Conservation (phyloP, 2,797 vertebrate genomes). For the Enteromius paludinosus region DNA sequence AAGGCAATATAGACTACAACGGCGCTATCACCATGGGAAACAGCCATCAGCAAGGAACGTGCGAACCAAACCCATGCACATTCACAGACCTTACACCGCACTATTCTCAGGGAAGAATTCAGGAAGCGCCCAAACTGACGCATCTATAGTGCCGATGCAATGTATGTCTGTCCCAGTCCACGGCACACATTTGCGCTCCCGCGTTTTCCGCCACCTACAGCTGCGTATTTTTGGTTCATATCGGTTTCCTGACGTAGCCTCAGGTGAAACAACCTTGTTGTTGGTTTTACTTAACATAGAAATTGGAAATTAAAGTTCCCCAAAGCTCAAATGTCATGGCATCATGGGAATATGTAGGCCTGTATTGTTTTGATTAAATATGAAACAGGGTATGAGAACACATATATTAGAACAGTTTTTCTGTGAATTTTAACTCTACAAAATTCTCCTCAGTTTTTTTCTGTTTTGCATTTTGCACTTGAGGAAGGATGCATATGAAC, state of each 20-base stretch:
- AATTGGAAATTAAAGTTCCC: conserved; percentile 87
- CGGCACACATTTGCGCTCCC: conserved; percentile 70
- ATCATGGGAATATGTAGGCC: conserved; percentile 24
- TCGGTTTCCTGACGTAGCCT: conserved; percentile 87
- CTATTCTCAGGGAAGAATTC: conserved; percentile 99
- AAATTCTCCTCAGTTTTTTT: conserved; percentile 87
- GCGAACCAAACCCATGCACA: conserved; percentile 88
- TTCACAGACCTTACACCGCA: conserved; percentile 97
- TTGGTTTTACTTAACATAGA: conserved; percentile 87
- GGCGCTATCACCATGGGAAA: conserved; percentile 91
- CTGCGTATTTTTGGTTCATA: conserved; percentile 66
- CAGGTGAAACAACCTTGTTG: conserved; percentile 77
- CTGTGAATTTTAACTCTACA: conserved; percentile 92
- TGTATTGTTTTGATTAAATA: conserved; percentile 81
- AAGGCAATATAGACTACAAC: conserved; percentile 92
- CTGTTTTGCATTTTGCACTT: conserved; percentile 92
- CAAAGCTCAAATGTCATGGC: conserved; percentile 75
- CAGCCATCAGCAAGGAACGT: conserved; percentile 92
- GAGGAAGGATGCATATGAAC: conserved; percentile 82
- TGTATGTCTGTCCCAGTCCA: conserved; percentile 77
- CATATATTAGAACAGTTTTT: conserved; percentile 71
- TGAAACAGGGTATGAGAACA: conserved; percentile 99
- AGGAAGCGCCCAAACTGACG: conserved; percentile 98
- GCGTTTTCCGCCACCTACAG: conserved; percentile 56
- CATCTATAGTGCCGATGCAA: conserved; percentile 90